Evolutionary conservation across 2,113 vertebrate species (phyloP).

Genomic region (Cranoglanis bouderius): DNA sequence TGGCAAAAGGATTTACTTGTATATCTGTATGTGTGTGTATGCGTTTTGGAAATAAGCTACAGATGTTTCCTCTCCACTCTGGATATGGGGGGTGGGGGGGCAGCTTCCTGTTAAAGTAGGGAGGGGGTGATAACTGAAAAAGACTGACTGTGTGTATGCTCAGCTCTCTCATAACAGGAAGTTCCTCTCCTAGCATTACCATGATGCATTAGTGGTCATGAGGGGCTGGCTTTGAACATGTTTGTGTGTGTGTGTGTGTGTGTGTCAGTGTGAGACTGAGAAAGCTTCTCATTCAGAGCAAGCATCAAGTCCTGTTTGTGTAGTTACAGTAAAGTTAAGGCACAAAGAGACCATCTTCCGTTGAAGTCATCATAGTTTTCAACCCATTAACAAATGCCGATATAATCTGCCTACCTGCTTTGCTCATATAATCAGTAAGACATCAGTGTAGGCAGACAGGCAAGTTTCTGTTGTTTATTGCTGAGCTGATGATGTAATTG

Average conservation of each 20-base stretch:
- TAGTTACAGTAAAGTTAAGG: neutral
- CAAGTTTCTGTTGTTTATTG: conserved; percentile 11
- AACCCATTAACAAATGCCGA: neutral
- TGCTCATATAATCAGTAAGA: neutral
- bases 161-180: conserved; percentile 61
- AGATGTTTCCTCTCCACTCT: conserved; percentile 74
- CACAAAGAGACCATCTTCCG: neutral
- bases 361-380: neutral
- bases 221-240: conserved; percentile 31
- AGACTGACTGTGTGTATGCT: conserved; percentile 53
- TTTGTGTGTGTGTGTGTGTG: conserved; percentile 35
- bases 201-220: conserved; percentile 50
- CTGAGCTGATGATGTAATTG: conserved; percentile 12
- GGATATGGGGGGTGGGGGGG: conserved; percentile 57
- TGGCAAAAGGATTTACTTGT: conserved; percentile 43
- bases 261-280: conserved; percentile 10
- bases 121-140: conserved; percentile 58
- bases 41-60: conserved; percentile 74
- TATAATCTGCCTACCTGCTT: neutral
- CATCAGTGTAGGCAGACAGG: neutral
- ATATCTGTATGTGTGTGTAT: conserved; percentile 45
- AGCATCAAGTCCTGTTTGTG: neutral
- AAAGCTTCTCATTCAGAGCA: neutral
- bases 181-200: conserved; percentile 56
- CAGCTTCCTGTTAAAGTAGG: conserved; percentile 69